Conservation (phyloP, 2,888 invertebrate species). For the Aspidiotus rigidus region DNA sequence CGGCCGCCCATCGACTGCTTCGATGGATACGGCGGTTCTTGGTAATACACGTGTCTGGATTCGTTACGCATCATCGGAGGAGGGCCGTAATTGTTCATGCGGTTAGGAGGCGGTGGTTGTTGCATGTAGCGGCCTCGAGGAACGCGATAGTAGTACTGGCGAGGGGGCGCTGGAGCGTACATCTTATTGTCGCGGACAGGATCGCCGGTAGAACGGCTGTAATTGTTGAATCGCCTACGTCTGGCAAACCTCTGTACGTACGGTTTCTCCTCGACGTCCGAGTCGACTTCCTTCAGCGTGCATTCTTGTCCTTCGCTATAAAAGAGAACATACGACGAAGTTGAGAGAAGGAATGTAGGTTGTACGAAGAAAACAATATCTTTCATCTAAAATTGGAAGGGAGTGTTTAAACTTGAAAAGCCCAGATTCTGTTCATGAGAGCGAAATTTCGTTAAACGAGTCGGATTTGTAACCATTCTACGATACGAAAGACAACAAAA, state of each 20-base stretch:
- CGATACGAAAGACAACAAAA: too few species aligned
- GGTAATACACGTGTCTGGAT: slow-evolving; percentile 15
- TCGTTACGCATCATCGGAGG: not conserved
- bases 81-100: not conserved
- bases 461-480: too few species aligned
- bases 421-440: too few species aligned
- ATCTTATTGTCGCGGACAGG: slow-evolving; percentile 25
- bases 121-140: slow-evolving; percentile 2
- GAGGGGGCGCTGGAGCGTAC: not conserved
- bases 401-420: too few species aligned
- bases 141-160: not conserved
- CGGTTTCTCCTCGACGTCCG: slow-evolving; percentile 55
- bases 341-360: too few species aligned
- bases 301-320: slow-evolving; percentile 45
- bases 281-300: slow-evolving; percentile 58
- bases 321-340: not conserved
- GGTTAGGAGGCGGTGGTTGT: not conserved
- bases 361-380: too few species aligned
- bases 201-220: slow-evolving; percentile 31
- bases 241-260: slow-evolving; percentile 39
- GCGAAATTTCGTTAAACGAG: too few species aligned
- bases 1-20: slow-evolving; percentile 8
- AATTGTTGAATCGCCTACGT: slow-evolving; percentile 18
- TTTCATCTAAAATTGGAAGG: too few species aligned
- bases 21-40: not conserved